phyloP scores from a whole-genome alignment of 2,888 invertebrate species.

The Physocephala rufipes region DNA sequence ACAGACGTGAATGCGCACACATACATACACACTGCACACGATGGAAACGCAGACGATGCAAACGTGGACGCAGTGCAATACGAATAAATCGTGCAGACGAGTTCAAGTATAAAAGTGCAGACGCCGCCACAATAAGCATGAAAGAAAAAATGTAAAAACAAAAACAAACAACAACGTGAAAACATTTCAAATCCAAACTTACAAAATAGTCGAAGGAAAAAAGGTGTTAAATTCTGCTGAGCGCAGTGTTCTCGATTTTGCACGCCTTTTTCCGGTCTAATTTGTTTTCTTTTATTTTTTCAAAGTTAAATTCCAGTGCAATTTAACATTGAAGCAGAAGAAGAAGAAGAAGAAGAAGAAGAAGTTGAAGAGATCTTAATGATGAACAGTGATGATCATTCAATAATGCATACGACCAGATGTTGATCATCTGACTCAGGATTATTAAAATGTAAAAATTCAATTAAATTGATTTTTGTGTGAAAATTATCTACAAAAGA shows the following conservation, averaged over 20 bases:
- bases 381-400: not conserved
- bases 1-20: conserved; percentile 19
- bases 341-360: not conserved
- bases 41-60: no score
- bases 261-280: conserved; percentile 35
- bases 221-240: conserved; percentile 19
- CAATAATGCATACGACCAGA: conserved; percentile 14
- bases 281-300: conserved; percentile 2
- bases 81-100: not conserved
- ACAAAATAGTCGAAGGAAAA: not conserved
- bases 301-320: conserved; percentile 4
- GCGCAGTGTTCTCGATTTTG: conserved; percentile 27
- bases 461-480: no score
- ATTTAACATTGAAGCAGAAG: not conserved
- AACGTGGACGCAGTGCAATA: conserved; percentile 15
- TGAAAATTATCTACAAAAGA: no score
- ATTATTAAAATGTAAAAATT: no score
- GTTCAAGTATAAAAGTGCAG: not conserved
- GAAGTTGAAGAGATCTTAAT: not conserved
- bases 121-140: conserved; percentile 20
- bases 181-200: not conserved
- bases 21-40: no score
- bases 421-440: conserved; percentile 25
- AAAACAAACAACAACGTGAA: no score
- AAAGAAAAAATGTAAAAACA: not conserved